Evolutionary conservation across 2,888 invertebrate genomes (phyloP), one percentile per base, ranked within the genome.

Genomic region (Dasysyrphus tricinctus): DNA sequence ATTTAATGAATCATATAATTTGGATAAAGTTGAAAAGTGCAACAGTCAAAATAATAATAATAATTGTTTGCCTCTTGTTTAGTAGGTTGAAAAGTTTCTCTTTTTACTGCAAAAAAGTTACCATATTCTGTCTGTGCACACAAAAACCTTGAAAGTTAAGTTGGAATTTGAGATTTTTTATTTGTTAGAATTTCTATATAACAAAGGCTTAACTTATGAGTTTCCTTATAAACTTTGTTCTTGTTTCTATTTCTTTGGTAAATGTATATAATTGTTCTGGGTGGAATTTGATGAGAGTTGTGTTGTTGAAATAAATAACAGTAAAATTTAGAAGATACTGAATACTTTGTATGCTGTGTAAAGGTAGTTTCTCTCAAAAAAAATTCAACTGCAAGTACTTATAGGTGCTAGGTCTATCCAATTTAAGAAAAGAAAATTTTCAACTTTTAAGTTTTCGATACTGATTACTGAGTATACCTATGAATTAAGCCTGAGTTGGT

Each of bases 1-100:
- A 57, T 80, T 80, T 70, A 80, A 80, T 75, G 63, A 76, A 70
- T 75, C 54, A 12, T 51, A 75, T 61, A 12, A 79, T 51, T 54
- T 57, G 32, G 1, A 59, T 34, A 59, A 24, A 34, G 19, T 19
- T 59, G 1, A 9, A 59, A 59, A 59, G 19, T 67, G n/a, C 16
- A 24, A 24, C 24, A 47, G 16, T 5, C 6, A 32, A 32, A 37
- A 49, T 34, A 32, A 67, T n/a, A 32, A 67, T n/a, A 24, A 54
- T 12, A 47, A 51, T 5, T 51, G 24, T 16, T n/a, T 24, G 24
- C 1, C 6, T 24, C 67, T n/a, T 54, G n/a, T 8, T 12, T 24
- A 2, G 6, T 24, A 2, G 6, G 5, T 14, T 44, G 7, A 4
- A 3, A 12, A 44, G 37, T 37, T 37, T 37, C 8, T 37, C 1